Evolutionary conservation across 2,888 invertebrate genomes (phyloP).

Genomic region (Cyrtodaria siliqua): DNA sequence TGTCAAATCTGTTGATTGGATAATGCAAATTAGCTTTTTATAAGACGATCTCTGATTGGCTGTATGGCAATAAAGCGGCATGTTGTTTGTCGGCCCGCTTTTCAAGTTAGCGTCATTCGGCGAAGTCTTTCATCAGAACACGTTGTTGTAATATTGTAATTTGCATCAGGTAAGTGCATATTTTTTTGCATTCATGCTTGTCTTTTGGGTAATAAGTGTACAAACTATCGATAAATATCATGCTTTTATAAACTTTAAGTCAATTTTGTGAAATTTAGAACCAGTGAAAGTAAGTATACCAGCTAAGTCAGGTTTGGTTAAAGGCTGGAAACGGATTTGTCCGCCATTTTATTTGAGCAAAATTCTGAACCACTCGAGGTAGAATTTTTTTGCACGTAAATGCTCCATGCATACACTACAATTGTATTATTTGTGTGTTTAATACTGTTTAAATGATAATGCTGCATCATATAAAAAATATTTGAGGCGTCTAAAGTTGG

Average conservation of each 20-base stretch:
- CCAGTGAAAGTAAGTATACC: neutral
- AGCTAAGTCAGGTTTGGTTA: constrained; percentile 4
- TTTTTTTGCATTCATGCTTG: constrained; percentile 8
- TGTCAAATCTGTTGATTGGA: constrained; percentile 18
- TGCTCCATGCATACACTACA: neutral
- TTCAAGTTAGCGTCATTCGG: constrained; percentile 45
- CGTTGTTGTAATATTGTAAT: constrained; percentile 5
- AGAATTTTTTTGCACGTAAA: constrained; percentile 49
- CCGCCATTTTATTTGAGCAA: constrained; percentile 38
- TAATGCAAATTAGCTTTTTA: neutral
- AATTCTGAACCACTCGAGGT: constrained; percentile 2
- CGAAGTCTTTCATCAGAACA: constrained; percentile 29
- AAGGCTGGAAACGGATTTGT: constrained; percentile 5
- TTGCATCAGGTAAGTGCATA: constrained; percentile 25
- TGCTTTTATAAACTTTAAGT: constrained; percentile 27
- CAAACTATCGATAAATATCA: neutral
- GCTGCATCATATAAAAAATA: too few relatives aligned
- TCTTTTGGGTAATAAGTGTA: neutral
- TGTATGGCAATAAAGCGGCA: constrained; percentile 5
- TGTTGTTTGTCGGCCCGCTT: constrained; percentile 33
- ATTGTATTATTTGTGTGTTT: neutral
- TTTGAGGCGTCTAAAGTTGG: too few relatives aligned
- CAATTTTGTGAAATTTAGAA: constrained; percentile 18
- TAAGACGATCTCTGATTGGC: constrained; percentile 30
- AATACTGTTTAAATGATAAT: too few relatives aligned